phyloP scores from a whole-genome alignment of 2,113 vertebrate species.

The Lanius collurio region DNA sequence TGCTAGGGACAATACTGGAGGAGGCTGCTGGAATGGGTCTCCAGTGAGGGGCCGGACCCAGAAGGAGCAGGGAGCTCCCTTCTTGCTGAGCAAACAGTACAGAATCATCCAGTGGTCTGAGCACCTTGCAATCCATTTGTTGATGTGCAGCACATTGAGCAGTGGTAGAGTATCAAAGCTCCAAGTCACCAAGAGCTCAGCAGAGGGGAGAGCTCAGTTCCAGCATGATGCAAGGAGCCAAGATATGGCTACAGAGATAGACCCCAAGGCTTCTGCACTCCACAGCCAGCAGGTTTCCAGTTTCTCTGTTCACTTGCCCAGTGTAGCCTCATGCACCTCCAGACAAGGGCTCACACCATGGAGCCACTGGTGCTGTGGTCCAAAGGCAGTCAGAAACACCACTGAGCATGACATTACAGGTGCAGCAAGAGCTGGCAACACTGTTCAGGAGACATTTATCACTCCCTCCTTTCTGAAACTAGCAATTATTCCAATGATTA shows the following conservation, averaged over 20 bases:
- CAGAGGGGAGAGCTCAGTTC: neutral
- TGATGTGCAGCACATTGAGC: neutral
- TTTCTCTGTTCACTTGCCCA: fast-evolving
- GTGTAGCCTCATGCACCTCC: neutral
- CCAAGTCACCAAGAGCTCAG: neutral
- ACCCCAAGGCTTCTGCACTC: neutral
- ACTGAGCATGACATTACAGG: neutral
- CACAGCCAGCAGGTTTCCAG: neutral
- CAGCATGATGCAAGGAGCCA: neutral
- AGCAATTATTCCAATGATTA: conserved; percentile 30
- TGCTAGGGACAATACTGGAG: neutral
- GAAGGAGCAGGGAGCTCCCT: neutral
- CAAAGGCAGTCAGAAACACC: neutral
- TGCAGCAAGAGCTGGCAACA: neutral
- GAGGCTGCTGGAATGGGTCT: neutral
- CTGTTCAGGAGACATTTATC: neutral
- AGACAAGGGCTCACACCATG: neutral
- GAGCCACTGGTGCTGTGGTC: neutral
- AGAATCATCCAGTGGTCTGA: neutral
- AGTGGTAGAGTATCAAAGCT: neutral
- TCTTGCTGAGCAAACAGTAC: neutral
- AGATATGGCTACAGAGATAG: neutral
- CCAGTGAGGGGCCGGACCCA: neutral
- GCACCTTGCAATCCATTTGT: neutral
- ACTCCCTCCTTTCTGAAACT: conserved; percentile 2